A percentile compares a stretch with the other conserved stretches of the same genome.
Evolutionary conservation across 35 echinoderm and acorn worm species (phyloP).

Genomic region (Heliocidaris tuberculata): DNA sequence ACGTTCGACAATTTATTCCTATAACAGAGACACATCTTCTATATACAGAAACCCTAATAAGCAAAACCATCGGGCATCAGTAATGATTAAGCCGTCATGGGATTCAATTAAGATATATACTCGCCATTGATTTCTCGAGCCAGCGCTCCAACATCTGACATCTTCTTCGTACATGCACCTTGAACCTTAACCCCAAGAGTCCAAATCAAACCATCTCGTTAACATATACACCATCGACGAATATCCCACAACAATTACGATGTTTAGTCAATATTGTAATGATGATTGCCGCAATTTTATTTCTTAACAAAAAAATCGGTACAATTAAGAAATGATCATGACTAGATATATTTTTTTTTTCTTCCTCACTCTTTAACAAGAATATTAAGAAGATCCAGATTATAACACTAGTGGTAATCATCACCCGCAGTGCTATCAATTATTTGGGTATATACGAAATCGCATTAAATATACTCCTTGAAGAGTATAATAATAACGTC

Average conservation of each 20-base stretch:
- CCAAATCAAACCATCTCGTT: background rate
- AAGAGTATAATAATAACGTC: background rate
- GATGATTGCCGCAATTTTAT: background rate
- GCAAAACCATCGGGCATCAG: background rate
- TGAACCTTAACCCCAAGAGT: background rate
- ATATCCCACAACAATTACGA: background rate
- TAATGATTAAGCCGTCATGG: background rate
- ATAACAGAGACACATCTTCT: background rate
- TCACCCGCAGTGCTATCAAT: background rate
- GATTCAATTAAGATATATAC: background rate
- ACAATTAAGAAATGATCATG: background rate
- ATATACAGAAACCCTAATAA: background rate
- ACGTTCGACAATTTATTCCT: background rate
- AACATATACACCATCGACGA: background rate
- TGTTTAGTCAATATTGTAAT: conserved; percentile 19
- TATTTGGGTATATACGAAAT: background rate
- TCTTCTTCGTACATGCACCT: background rate
- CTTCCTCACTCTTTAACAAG: background rate
- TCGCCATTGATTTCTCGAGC: background rate
- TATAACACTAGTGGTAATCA: background rate
- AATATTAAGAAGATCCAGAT: conserved; percentile 2
- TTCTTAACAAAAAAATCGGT: background rate
- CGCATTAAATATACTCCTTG: conserved; percentile 4
- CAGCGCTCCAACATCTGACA: background rate
- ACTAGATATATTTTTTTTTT: background rate